Base-by-base conservation (phyloP, 2,888 invertebrate species). In the Chrysolina haemoptera region DNA sequence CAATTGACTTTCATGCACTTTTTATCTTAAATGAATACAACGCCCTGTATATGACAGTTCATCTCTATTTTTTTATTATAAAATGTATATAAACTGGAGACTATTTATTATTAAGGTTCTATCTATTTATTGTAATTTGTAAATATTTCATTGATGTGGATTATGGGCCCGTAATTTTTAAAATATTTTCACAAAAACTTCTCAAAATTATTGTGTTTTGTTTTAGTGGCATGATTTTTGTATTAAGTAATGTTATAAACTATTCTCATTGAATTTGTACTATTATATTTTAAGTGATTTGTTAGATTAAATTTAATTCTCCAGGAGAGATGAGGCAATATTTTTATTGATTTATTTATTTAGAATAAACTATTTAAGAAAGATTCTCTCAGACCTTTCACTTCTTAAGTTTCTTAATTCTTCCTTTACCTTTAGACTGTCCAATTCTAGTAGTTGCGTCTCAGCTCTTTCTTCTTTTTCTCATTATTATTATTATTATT, bases 111-210 rank as follows among this genome's bases (percentile, higher is more conserved):
- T 27, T 59, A 59, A 59, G 59, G 27, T 59, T 27, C 14, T 27
- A 59, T 59, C 59, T 59, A 59, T 59, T 59, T 59, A 59, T 59
- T 59, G 59, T 53, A 53, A 59, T 59, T 59, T 59, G 59, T 59
- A 59, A 59, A 59, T 59, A 59, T 59, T 46, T 46, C 6, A n/a
- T 8, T 59, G 12, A 35, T 22, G 2, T 27, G 27, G 14, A n/a
- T 59, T 59, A 14, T 27, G n/a, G 59, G 59, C 10, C 22, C 14
- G 14, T 27, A n/a, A n/a, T 27, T 12, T 59, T 59, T 1, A 46
- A 46, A 14, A 46, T 46, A n/a, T 27, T 59, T 59, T 11, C 9
- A 50, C 9, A 35, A 59, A 16, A 27, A 27, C 14, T 8, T 35
- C 10, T 27, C 35, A 11, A 20, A 12, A 27, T 27, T 59, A n/a